Conservation (phyloP, 1,140 invertebrate species). For the Dendrolimus punctatus region DNA sequence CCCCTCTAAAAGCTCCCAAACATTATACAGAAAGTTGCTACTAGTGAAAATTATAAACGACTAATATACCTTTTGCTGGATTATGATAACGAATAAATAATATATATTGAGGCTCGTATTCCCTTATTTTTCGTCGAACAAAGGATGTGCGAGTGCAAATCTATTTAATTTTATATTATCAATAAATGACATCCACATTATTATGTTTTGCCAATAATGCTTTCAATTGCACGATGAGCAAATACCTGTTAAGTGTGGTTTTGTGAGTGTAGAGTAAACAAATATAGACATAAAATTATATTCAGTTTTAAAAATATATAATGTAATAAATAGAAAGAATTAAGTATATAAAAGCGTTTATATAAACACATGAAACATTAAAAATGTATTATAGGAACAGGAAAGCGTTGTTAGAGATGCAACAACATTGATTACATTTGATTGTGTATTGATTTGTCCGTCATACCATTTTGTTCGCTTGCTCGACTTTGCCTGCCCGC, state of each 20-base stretch:
- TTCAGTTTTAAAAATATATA: neutral
- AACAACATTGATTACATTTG: constrained; percentile 20
- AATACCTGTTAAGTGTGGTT: constrained; percentile 51
- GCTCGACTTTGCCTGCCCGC: constrained; percentile 82
- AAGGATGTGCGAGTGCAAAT: constrained; percentile 19
- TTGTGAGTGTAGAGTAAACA: constrained; percentile 16
- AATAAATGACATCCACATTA: constrained; percentile 66
- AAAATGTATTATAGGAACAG: constrained; percentile 1
- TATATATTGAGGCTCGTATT: too few species aligned
- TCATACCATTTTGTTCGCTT: constrained; percentile 90
- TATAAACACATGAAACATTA: constrained; percentile 1
- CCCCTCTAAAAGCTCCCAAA: too few species aligned
- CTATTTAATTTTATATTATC: constrained; percentile 18
- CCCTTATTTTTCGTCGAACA: neutral
- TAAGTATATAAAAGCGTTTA: constrained; percentile 3
- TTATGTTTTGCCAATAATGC: constrained; percentile 64
- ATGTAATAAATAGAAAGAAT: neutral
- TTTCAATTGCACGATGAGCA: constrained; percentile 65
- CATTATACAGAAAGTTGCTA: too few species aligned
- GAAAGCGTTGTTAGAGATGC: constrained; percentile 9
- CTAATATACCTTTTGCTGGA: too few species aligned
- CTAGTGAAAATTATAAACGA: too few species aligned
- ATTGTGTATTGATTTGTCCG: constrained; percentile 6
- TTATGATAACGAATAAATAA: too few species aligned
- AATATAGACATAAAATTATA: neutral